Evolutionary conservation across 2,797 vertebrate species (phyloP), one percentile per base, ranked within the genome.

Genomic region (Poeciliopsis turneri): DNA sequence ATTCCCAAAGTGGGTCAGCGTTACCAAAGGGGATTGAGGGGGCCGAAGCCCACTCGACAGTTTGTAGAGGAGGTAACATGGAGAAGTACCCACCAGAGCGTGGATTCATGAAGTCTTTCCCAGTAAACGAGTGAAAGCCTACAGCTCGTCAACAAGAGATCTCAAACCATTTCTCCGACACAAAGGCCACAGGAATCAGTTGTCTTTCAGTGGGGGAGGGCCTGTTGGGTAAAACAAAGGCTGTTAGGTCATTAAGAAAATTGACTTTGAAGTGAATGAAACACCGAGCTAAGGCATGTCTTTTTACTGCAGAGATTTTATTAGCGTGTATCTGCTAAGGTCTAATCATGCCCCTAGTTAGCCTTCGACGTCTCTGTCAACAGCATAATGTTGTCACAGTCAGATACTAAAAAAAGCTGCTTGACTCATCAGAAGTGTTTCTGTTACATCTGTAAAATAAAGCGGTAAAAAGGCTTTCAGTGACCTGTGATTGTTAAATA

Each of bases 151-250:
- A 99, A 97, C 98, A 99, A 92, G 98, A 99, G 96, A 99, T 99
- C 95, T 99, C 98, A 80, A 99, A 99, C 98, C 98, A 99, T 95
- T 99, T 99, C 95, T 99, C 98, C 89, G 98, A 99, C 96, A 99
- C 98, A 91, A 99, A 99, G 97, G 98, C 98, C 97, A 99, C 98
- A 28, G 98, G 98, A 94, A 99, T 99, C 90, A 99, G 98, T 92
- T 99, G 98, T 94, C 98, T 96, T 92, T 99, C 98, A 43, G 97
- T 97, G 89, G 98, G 97, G 70, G 98, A 97, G 80, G 97, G 97
- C 96, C 98, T 99, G 96, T 72, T 41, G 93, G 89, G 18, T 7
- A 89, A 89, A 95, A 94, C 3, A 1, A 10, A 57, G 64, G 36
- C 79, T 30, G 72, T 47, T n/a, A 76, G 23, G 57, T n/a, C 43